Evolutionary conservation across 2,888 invertebrate genomes (phyloP).

Genomic region (Platycheirus rosarum): DNA sequence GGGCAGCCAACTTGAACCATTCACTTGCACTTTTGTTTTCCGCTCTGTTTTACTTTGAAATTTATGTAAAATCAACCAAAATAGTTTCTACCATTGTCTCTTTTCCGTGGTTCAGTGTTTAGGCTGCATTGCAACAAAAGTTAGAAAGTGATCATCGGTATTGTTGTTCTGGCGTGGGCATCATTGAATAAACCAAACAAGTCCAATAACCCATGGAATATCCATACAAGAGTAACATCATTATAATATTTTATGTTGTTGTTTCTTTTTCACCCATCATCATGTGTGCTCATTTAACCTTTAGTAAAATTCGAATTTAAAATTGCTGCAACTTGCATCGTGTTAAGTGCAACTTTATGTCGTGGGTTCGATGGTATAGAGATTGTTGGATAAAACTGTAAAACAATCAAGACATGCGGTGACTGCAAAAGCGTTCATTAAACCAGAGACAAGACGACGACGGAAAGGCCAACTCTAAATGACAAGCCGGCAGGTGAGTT

Average conservation of each 20-base stretch:
- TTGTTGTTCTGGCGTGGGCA: not conserved
- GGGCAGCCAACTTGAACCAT: slow-evolving; percentile 21
- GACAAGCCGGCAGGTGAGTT: slow-evolving; percentile 47
- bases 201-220: slow-evolving; percentile 15
- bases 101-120: slow-evolving; percentile 15
- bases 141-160: slow-evolving; percentile 29
- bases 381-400: slow-evolving; percentile 25
- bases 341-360: slow-evolving; percentile 13
- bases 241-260: not conserved
- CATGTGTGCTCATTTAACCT: slow-evolving; percentile 14
- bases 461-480: too few relatives aligned
- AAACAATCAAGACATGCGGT: slow-evolving; percentile 9
- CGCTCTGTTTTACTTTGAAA: not conserved
- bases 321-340: not conserved
- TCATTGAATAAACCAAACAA: not conserved
- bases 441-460: not conserved
- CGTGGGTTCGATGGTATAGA: too few relatives aligned
- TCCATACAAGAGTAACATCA: not conserved
- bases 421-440: slow-evolving; percentile 8
- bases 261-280: slow-evolving; percentile 4
- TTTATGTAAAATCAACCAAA: not conserved
- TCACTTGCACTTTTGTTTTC: slow-evolving; percentile 25
- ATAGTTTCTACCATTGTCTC: not conserved
- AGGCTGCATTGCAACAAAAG: too few relatives aligned
- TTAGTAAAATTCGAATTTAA: slow-evolving; percentile 23